A percentile compares a stretch with the other conserved stretches of the same genome.
Evolutionary conservation across 2,888 invertebrate genomes (phyloP).

Genomic region (Allacma fusca): DNA sequence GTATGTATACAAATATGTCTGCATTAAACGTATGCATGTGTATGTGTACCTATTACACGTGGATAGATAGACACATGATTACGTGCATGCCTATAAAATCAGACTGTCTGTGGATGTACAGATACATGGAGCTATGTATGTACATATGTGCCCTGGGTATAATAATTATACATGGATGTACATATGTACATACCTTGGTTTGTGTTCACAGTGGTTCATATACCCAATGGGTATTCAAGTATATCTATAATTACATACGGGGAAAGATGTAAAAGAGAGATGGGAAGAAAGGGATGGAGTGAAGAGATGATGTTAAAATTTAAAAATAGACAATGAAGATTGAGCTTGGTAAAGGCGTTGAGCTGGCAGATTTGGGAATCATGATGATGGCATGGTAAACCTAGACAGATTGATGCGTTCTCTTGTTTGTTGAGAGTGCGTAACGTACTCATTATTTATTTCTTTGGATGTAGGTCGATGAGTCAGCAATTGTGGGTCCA

Average conservation of each 20-base stretch:
- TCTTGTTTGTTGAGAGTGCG: slow-evolving; percentile 34
- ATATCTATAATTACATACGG: background rate
- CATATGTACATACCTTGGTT: too few relatives aligned
- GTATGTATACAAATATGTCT: too few relatives aligned
- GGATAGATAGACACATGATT: too few relatives aligned
- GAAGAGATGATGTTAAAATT: slow-evolving; percentile 9
- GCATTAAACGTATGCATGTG: too few relatives aligned
- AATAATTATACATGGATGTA: too few relatives aligned
- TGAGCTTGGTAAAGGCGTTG: slow-evolving; percentile 29
- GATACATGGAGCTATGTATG: too few relatives aligned
- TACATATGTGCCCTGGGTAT: too few relatives aligned
- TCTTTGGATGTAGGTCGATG: slow-evolving; percentile 54
- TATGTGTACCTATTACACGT: too few relatives aligned
- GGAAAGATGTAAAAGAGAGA: background rate
- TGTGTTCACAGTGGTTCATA: too few relatives aligned
- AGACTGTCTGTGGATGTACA: too few relatives aligned
- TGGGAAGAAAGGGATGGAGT: slow-evolving; percentile 25
- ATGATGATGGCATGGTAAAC: slow-evolving; percentile 30
- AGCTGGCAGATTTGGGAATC: slow-evolving; percentile 29
- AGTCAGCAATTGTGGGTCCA: slow-evolving; percentile 46
- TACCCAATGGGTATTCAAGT: too few relatives aligned
- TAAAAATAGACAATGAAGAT: slow-evolving; percentile 42
- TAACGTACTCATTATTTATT: slow-evolving; percentile 43
- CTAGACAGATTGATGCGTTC: slow-evolving; percentile 39
- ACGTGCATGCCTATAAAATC: too few relatives aligned